These are phyloP conservation scores for Diplosoma virens DNA, from an alignment of 23 tunicate genomes.

Conservation along the genomic window DNA sequence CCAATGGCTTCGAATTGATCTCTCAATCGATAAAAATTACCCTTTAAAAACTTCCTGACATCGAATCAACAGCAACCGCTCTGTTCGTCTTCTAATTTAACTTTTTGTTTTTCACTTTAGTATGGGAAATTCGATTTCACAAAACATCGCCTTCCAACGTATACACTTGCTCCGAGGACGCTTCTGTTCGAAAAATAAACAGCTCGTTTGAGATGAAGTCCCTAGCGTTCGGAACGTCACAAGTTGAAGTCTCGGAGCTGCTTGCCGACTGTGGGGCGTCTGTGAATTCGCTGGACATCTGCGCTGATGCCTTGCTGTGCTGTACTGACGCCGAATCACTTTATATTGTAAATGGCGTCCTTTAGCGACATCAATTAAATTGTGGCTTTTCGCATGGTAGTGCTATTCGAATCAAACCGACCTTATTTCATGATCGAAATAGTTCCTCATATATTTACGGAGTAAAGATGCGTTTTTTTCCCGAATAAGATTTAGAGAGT, in stretches of 20 bases:
- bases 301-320: constrained; percentile 46
- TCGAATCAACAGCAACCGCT: no score
- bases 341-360: constrained; percentile 52
- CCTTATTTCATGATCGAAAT: no score
- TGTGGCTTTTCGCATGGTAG: no score
- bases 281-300: constrained; percentile 63
- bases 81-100: no score
- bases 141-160: constrained; percentile 66
- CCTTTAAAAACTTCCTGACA: no score
- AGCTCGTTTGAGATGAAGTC: constrained; percentile 52
- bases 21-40: no score
- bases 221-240: constrained; percentile 28
- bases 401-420: no score
- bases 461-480: no score
- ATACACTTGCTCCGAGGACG: constrained; percentile 84
- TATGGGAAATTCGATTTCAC: constrained; percentile 82
- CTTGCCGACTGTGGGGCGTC: constrained; percentile 54
- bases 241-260: constrained; percentile 66
- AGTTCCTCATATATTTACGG: no score
- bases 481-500: no score
- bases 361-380: background rate
- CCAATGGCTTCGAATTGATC: no score
- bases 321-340: constrained; percentile 72
- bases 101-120: no score
- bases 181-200: constrained; percentile 56